Percentiles rank a stretch among this genome's conserved stretches.
Conservation (phyloP, 2,888 invertebrate species). For the Lydus trimaculatus region DNA sequence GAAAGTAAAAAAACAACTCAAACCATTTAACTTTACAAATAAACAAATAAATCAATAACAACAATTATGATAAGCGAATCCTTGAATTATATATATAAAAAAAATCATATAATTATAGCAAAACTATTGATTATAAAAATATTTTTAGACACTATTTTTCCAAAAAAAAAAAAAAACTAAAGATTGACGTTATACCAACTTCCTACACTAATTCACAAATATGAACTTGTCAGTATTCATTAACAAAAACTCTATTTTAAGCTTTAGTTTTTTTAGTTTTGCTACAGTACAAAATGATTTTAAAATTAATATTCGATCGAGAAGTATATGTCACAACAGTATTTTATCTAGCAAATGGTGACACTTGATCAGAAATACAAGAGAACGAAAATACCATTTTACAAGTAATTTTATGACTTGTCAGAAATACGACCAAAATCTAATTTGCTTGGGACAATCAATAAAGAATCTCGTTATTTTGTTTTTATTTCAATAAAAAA, state of each 20-base stretch:
- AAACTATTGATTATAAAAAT: background rate
- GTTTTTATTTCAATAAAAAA: no score
- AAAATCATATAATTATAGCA: background rate
- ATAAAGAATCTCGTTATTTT: no score
- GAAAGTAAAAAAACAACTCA: background rate
- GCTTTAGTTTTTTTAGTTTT: background rate
- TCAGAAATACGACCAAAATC: no score
- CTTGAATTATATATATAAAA: background rate
- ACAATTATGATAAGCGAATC: background rate
- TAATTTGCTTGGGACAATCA: no score
- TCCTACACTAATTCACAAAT: background rate
- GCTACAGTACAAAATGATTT: background rate
- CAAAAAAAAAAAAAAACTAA: background rate
- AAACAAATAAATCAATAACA: no score
- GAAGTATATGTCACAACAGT: no score
- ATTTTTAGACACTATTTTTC: background rate
- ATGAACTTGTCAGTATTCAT: background rate
- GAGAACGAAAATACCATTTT: no score
- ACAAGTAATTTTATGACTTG: no score
- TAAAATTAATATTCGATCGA: background rate
- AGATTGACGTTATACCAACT: background rate
- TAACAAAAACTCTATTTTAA: background rate
- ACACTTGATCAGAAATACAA: no score
- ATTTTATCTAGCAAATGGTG: no score
- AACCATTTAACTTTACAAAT: no score